Conservation (phyloP, 2,113 vertebrate genomes). For the Odocoileus virginianus region DNA sequence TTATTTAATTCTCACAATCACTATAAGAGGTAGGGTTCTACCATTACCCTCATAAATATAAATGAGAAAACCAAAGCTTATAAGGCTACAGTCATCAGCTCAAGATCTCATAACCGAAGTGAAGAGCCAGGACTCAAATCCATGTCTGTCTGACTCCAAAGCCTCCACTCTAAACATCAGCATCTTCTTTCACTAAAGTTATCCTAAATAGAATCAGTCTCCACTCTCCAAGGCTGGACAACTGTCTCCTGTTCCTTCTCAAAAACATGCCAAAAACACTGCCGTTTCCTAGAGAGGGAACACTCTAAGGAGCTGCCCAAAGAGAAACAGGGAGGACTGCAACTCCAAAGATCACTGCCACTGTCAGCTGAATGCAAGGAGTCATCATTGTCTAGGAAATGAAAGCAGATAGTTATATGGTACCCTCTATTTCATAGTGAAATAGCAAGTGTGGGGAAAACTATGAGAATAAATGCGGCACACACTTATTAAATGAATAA, state of each 20-base stretch:
- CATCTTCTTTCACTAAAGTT: neutral
- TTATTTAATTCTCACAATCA: neutral
- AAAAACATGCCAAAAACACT: neutral
- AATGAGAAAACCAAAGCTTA: constrained; percentile 8
- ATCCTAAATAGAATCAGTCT: neutral
- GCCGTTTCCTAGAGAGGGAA: neutral
- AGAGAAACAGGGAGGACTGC: neutral
- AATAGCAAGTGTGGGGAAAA: constrained; percentile 4
- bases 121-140: neutral
- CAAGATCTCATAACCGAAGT: neutral
- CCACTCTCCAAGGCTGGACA: neutral
- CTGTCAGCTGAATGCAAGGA: neutral
- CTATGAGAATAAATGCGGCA: constrained; percentile 42
- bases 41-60: neutral
- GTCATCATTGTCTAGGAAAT: neutral
- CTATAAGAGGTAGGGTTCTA: neutral
- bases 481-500: constrained; percentile 56
- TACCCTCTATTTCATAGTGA: neutral
- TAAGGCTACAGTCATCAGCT: neutral
- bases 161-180: neutral
- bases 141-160: neutral
- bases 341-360: neutral
- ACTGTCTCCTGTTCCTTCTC: neutral
- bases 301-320: neutral
- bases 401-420: neutral